These are phyloP conservation scores for Ochotona princeps DNA, from an alignment of 2,113 vertebrate genomes.

Conservation along the genomic window DNA sequence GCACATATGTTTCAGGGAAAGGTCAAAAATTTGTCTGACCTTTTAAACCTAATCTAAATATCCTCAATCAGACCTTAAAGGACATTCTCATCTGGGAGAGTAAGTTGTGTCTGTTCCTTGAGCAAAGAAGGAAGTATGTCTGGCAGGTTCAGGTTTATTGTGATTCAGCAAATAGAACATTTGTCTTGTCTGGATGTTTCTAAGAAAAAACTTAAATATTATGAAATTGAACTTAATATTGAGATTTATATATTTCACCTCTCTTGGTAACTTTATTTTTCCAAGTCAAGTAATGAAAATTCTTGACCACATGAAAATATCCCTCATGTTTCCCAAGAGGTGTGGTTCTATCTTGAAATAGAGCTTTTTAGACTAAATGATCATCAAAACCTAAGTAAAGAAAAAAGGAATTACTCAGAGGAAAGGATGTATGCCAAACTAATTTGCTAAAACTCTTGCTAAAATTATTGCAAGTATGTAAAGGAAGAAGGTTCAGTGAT, in stretches of 20 bases:
- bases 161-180: background rate
- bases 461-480: constrained; percentile 41
- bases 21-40: constrained; percentile 30
- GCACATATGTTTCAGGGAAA: constrained; percentile 6
- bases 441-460: constrained; percentile 22
- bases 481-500: constrained; percentile 33
- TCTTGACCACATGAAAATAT: background rate
- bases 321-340: background rate
- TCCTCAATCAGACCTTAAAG: background rate
- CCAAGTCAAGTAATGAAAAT: constrained; percentile 15
- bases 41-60: constrained; percentile 52
- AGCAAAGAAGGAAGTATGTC: background rate
- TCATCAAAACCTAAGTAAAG: constrained; percentile 4
- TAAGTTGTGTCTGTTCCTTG: background rate
- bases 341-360: constrained; percentile 49
- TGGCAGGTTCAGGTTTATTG: background rate
- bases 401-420: constrained; percentile 26
- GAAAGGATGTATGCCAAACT: background rate
- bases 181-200: constrained; percentile 8
- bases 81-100: background rate
- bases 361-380: background rate
- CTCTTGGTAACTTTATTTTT: constrained; percentile 31
- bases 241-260: constrained; percentile 9
- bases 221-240: constrained; percentile 35
- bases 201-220: constrained; percentile 53